Base-by-base conservation (phyloP, 2,888 invertebrate genomes). In the Synergus laeviventris region DNA sequence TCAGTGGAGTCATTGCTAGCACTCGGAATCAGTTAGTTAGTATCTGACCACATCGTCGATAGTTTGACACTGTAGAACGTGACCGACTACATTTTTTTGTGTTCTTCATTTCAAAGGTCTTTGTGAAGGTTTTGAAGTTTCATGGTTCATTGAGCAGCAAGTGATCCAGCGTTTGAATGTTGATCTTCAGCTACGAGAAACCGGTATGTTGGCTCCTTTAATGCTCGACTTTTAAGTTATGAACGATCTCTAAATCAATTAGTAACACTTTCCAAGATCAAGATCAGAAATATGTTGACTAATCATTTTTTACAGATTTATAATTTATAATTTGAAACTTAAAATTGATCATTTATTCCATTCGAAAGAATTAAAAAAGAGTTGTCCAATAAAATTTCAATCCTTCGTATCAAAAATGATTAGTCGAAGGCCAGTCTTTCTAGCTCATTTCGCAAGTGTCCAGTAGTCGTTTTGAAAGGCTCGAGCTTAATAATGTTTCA, bases 21-120 rank as follows among this genome's bases (percentile, higher is more conserved):
- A 59, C 64, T 73, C 64, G 61, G 76, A 81, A 81, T 83, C 76
- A 78, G 81, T 85, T 84, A 85, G 86, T 86, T 77, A 54, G 60
- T 76, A 59, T 49, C 21, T 64, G 42, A 45, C 59, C 74, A 39
- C 66, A 66, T 45, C 24, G 64, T 38, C n/a, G 62, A 62, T 38
- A 66, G 66, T 45, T 66, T 45, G 45, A 66, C 66, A 21, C 14
- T 24, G 24, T 45, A 16, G 45, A 66, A 66, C 24, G 45, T 24
- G 66, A 45, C 42, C 45, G 9, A 45, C 24, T 45, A 56, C 12
- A 14, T 24, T 24, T 42, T 14, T 45, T 66, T 18, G 21, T 45
- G 2, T 66, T 66, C 21, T 24, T 14, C 16, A 66, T 42, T 45
- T n/a, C 16, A 45, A 45, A 45, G 42, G 39, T 18, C 24, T 66